A percentile compares a stretch with the other conserved stretches of the same genome.
Evolutionary conservation across 2,113 vertebrate species (phyloP).

Genomic region (Pogona vitticeps): DNA sequence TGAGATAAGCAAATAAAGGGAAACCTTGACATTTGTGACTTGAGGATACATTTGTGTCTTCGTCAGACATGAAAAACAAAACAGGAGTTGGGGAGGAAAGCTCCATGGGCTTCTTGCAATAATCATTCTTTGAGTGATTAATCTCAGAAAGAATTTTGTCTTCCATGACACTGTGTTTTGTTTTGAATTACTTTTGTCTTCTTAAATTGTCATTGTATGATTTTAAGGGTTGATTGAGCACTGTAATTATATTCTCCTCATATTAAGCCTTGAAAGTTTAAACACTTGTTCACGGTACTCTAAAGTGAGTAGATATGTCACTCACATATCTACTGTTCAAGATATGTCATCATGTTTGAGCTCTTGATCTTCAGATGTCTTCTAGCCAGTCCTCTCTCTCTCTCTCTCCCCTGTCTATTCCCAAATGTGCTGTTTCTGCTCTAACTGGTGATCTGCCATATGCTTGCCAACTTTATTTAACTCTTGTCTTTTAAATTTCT

Average conservation of each 20-base stretch:
- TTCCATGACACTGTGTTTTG: slow-evolving; percentile 31
- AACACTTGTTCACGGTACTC: too few relatives aligned
- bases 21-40: too few relatives aligned
- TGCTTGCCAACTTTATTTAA: background rate
- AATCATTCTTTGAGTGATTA: slow-evolving; percentile 1
- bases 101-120: background rate
- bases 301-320: slow-evolving; percentile 42
- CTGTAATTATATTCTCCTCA: slow-evolving; percentile 64
- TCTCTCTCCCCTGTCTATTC: slow-evolving; percentile 6
- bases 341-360: background rate
- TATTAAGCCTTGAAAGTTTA: slow-evolving; percentile 65
- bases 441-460: background rate
- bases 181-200: slow-evolving; percentile 62
- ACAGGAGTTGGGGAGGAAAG: background rate
- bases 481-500: background rate
- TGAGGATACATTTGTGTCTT: background rate
- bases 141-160: slow-evolving; percentile 33
- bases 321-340: background rate
- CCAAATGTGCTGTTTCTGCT: background rate
- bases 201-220: slow-evolving; percentile 48
- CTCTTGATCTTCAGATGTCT: slow-evolving; percentile 23
- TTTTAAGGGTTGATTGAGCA: slow-evolving; percentile 66
- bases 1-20: too few relatives aligned
- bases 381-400: background rate
- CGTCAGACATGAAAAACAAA: background rate